Conservation (phyloP, 2,113 vertebrate genomes). For the Cettia cetti region DNA sequence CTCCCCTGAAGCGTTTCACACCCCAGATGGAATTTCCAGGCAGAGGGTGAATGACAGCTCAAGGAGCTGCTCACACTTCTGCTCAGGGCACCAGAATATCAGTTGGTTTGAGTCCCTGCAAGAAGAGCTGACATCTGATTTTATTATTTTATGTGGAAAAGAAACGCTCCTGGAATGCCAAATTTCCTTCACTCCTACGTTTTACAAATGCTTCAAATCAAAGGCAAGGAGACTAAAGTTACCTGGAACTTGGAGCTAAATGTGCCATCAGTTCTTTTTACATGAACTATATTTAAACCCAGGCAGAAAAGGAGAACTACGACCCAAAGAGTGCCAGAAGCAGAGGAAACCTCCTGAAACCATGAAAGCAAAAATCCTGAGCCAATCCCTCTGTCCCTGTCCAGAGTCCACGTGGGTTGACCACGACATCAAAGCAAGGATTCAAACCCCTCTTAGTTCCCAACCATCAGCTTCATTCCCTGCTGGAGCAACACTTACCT, state of each 20-base stretch:
- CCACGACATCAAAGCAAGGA: neutral
- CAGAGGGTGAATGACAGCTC: neutral
- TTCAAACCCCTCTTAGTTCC: neutral
- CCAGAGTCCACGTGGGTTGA: rapidly evolving
- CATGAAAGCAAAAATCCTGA: neutral
- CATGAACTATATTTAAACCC: neutral
- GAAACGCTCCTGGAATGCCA: neutral
- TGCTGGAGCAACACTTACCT: neutral
- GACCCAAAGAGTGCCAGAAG: neutral
- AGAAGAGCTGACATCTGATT: neutral
- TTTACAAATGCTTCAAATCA: neutral
- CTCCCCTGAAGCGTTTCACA: neutral
- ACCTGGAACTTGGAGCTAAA: neutral
- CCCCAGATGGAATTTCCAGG: neutral
- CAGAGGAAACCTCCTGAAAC: neutral
- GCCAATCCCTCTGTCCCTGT: neutral
- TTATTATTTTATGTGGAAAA: neutral
- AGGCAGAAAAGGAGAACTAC: rapidly evolving
- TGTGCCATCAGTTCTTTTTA: neutral
- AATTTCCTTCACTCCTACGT: neutral
- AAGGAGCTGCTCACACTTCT: neutral
- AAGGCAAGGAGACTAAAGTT: neutral
- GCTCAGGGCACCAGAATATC: neutral
- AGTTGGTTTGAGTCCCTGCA: neutral
- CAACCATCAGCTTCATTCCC: neutral